Percentiles rank a stretch among this genome's conserved stretches.
Evolutionary conservation across 2,113 vertebrate species (phyloP).

Genomic region (Poecile atricapillus): DNA sequence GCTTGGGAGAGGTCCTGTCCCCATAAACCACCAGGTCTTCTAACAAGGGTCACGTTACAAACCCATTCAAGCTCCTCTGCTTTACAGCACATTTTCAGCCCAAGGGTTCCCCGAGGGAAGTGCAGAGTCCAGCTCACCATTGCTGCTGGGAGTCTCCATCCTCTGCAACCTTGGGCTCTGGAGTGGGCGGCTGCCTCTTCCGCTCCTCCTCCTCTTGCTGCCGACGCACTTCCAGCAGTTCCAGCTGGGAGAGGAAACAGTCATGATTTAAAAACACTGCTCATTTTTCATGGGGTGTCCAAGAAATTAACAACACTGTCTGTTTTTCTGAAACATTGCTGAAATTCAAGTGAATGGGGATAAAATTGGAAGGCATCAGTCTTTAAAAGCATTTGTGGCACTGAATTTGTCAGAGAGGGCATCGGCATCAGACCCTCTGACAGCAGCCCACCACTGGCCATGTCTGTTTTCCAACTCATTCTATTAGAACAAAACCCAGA

Average conservation of each 20-base stretch:
- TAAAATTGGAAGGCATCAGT: not conserved
- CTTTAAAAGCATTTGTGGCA: not conserved
- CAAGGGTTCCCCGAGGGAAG: fast-evolving
- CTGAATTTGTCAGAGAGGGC: not conserved
- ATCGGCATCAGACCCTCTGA: not conserved
- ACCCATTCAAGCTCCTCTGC: not conserved
- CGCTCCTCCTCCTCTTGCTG: slow-evolving; percentile 93
- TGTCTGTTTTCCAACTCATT: not conserved
- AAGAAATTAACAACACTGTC: not conserved
- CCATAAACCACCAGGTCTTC: not conserved
- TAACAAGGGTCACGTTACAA: not conserved
- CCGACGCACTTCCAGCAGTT: slow-evolving; percentile 93
- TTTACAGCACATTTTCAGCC: not conserved
- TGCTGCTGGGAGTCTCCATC: slow-evolving; percentile 80
- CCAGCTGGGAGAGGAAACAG: slow-evolving; percentile 73
- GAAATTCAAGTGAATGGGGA: not conserved
- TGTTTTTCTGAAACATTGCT: not conserved
- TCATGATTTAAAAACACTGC: not conserved
- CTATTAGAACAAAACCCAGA: not conserved
- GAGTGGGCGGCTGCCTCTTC: slow-evolving; percentile 83
- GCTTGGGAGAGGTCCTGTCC: not conserved
- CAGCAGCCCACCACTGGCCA: not conserved
- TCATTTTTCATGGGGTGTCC: not conserved
- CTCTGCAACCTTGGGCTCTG: slow-evolving; percentile 77
- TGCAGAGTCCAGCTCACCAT: slow-evolving; percentile 69